Conservation (phyloP, 2,888 invertebrate species). For the Anodontia alba region DNA sequence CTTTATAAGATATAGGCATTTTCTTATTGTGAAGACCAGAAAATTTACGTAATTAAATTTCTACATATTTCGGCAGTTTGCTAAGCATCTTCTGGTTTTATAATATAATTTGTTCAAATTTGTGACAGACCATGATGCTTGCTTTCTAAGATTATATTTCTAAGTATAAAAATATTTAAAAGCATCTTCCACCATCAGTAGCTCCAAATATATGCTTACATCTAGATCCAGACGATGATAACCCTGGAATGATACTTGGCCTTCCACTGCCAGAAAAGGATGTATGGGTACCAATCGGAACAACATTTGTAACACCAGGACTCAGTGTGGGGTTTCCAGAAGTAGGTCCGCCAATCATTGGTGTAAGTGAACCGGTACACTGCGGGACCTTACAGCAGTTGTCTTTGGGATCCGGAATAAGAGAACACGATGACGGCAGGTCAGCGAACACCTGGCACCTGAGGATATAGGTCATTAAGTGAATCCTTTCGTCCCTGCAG, state of each 20-base stretch:
- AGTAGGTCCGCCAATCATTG: slow-evolving; percentile 58
- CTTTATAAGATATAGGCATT: no score
- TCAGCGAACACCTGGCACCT: slow-evolving; percentile 73
- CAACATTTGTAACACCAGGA: slow-evolving; percentile 65
- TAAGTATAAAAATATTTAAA: no score
- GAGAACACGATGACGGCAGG: slow-evolving; percentile 67
- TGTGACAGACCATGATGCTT: no score
- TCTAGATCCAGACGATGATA: slow-evolving; percentile 56
- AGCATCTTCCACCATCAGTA: no score
- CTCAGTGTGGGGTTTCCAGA: slow-evolving; percentile 59
- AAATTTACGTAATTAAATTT: no score
- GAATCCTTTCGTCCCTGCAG: no score
- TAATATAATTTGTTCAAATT: no score
- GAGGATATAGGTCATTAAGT: slow-evolving; percentile 17
- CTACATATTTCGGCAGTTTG: no score
- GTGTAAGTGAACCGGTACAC: slow-evolving; percentile 68
- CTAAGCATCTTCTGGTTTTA: no score
- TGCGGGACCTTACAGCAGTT: slow-evolving; percentile 65
- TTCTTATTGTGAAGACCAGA: no score
- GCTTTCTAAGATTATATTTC: no score
- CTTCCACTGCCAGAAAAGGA: slow-evolving; percentile 67
- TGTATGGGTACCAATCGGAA: slow-evolving; percentile 74
- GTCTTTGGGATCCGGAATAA: slow-evolving; percentile 69
- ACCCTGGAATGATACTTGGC: slow-evolving; percentile 42
- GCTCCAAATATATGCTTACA: no score